These are phyloP conservation scores for Acheta domesticus DNA, from an alignment of 2,888 invertebrate genomes.

Conservation along the genomic window DNA sequence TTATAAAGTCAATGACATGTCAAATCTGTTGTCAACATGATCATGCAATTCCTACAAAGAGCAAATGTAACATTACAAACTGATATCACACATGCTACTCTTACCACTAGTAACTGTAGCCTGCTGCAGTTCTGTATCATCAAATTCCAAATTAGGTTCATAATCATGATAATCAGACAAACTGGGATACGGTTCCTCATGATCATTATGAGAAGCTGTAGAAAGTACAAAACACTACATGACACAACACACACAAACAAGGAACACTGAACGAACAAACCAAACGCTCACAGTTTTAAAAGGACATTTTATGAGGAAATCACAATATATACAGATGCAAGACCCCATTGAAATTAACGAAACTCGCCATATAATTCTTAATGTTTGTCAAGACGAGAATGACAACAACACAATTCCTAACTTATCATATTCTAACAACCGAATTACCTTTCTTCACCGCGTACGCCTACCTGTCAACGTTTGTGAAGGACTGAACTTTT, in stretches of 20 bases:
- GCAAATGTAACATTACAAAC: background rate
- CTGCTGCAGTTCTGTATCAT: conserved; percentile 84
- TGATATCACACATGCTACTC: conserved; percentile 39
- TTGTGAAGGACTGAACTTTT: conserved; percentile 37
- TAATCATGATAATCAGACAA: conserved; percentile 89
- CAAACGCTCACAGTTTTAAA: background rate
- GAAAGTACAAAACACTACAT: conserved; percentile 33
- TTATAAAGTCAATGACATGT: too few species aligned
- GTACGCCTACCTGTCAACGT: conserved; percentile 37
- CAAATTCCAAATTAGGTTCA: conserved; percentile 93
- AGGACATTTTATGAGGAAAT: background rate
- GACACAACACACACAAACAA: conserved; percentile 22
- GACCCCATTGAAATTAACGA: too few species aligned
- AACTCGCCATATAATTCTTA: too few species aligned
- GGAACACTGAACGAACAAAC: conserved; percentile 19
- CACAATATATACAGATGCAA: too few species aligned
- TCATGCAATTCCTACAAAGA: background rate
- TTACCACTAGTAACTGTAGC: conserved; percentile 67
- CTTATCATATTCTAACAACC: too few species aligned
- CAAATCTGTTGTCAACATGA: background rate
- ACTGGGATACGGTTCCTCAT: conserved; percentile 79
- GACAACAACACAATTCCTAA: too few species aligned
- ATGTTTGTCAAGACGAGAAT: too few species aligned
- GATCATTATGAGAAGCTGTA: conserved; percentile 48
- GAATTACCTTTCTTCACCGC: conserved; percentile 21